These are phyloP conservation scores for Monodelphis domestica DNA, from an alignment of 2,797 vertebrate species.

Conservation along the genomic window DNA sequence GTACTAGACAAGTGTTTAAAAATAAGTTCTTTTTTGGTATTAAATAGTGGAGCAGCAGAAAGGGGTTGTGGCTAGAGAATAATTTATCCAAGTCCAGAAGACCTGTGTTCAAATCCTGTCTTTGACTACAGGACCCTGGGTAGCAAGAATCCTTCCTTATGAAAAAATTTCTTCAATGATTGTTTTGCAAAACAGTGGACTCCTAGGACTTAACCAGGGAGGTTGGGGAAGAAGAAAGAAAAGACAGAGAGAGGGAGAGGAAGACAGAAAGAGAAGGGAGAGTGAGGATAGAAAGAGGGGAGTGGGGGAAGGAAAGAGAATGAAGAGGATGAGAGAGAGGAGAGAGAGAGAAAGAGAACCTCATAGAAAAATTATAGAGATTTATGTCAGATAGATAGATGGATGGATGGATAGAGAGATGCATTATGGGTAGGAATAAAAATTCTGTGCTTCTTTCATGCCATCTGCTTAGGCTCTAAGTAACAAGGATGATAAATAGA, in stretches of 20 bases:
- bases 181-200: background rate
- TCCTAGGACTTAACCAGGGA: background rate
- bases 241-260: background rate
- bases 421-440: background rate
- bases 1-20: background rate
- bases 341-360: no score
- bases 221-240: background rate
- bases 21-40: background rate
- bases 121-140: background rate
- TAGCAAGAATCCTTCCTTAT: background rate
- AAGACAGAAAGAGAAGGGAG: no score
- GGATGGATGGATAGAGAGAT: background rate
- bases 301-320: no score
- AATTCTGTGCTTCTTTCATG: constrained; percentile 20
- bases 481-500: constrained; percentile 18
- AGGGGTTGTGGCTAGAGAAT: background rate
- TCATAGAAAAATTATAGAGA: no score
- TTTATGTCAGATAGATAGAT: background rate
- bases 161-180: background rate
- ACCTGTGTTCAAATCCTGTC: background rate
- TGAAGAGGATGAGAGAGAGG: no score
- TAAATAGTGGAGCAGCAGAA: background rate
- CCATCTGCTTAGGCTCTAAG: constrained; percentile 1
- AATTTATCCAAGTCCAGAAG: background rate
- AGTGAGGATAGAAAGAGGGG: no score